These are phyloP conservation scores for Chelonus insularis DNA, from an alignment of 1,140 invertebrate genomes.

Conservation along the genomic window DNA sequence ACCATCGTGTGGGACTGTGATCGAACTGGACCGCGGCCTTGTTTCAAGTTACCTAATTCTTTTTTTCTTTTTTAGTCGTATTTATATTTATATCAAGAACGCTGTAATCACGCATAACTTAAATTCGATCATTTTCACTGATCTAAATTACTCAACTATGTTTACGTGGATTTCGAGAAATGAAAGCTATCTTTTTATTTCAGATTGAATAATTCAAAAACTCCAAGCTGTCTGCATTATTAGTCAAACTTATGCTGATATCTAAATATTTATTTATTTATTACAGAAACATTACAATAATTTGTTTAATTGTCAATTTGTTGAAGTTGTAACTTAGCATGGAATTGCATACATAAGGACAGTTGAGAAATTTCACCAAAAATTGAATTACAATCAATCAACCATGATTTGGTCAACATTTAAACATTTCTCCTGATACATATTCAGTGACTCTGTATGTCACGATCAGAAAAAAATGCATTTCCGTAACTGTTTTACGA, in stretches of 20 bases:
- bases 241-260: too few species aligned
- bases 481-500: slow-evolving; percentile 8
- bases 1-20: slow-evolving; percentile 9
- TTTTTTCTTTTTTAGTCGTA: slow-evolving; percentile 3
- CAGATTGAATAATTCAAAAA: neutral
- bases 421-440: slow-evolving; percentile 28
- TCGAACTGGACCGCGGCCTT: slow-evolving; percentile 19
- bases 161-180: too few species aligned
- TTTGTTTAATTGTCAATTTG: neutral
- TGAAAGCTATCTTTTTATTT: too few species aligned
- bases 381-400: neutral
- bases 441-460: slow-evolving; percentile 15
- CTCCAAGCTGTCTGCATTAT: too few species aligned
- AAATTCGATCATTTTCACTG: neutral
- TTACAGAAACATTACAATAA: too few species aligned
- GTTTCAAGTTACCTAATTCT: slow-evolving; percentile 11
- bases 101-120: neutral
- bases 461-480: neutral
- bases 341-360: neutral
- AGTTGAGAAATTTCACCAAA: neutral
- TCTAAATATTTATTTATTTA: too few species aligned
- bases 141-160: too few species aligned
- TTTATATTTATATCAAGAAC: neutral
- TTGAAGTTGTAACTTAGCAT: neutral
- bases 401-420: neutral